Base-by-base conservation (phyloP, 2,113 vertebrate genomes). In the Pterocles burchelli region DNA sequence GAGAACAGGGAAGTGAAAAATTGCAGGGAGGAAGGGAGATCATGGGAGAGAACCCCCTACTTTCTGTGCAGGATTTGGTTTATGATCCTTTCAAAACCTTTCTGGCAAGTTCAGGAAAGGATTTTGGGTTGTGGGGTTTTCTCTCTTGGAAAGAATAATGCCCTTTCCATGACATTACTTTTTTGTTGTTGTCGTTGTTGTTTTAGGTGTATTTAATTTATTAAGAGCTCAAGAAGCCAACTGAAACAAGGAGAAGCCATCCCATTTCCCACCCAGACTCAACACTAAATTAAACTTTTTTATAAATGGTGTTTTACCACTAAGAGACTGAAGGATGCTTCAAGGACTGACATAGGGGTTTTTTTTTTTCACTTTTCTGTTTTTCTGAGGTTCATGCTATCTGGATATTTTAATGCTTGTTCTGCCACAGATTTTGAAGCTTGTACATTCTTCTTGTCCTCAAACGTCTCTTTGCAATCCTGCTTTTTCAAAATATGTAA, bases 361-460 rank as follows among this genome's bases (percentile, higher is more conserved):
- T n/a, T n/a, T 26, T 45, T 45, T 77, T 73, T 93, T 68, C 46
- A 16, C 17, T 87, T 89, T 22, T 66, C 63, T 68, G 15, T 70
- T 94, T 65, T 86, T 86, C 52, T 57, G 65, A 49, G 51, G 43
- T 72, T 77, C 51, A 29, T 25, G 49, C 41, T 95, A 85, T 90
- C 81, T 90, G 87, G 48, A 45, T 87, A 68, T 87, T 93, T 95
- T 68, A 80, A 41, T 75, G 57, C 28, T 88, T 93, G 10, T 61
- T 79, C 88, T 91, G 57, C 48, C 72, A 71, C 72, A 68, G 55
- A 90, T 91, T 93, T 80, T 90, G 45, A 78, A 92, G 72, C 88
- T 82, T 87, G 55, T 76, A 93, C 87, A 92, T 96, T 95, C 55
- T 87, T 95, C 63, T 94, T 92, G 93, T 96, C 91, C 84, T 97